Evolutionary conservation across 2,888 invertebrate genomes (phyloP).

Genomic region (Pherbina coryleti): DNA sequence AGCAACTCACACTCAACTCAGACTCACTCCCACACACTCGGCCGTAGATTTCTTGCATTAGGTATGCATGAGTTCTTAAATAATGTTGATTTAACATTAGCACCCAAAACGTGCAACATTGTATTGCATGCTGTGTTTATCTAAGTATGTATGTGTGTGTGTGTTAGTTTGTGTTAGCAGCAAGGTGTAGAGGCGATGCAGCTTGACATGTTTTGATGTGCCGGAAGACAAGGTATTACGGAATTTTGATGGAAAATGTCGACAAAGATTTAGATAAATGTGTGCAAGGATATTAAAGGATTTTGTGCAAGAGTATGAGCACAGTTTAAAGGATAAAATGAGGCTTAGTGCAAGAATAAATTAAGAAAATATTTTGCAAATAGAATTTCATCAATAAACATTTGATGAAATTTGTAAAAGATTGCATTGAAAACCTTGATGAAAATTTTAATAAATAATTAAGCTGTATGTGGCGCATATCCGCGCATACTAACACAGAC

Average conservation of each 20-base stretch:
- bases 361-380: background rate
- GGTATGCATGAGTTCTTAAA: constrained; percentile 66
- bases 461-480: no score
- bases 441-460: no score
- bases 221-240: background rate
- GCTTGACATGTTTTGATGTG: constrained; percentile 18
- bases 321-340: background rate
- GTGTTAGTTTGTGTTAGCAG: background rate
- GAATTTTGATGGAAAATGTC: constrained; percentile 34
- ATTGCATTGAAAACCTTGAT: no score
- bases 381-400: no score
- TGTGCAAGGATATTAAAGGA: constrained; percentile 5
- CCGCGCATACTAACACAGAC: no score
- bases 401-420: background rate
- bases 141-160: background rate
- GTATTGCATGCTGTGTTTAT: background rate
- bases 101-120: constrained; percentile 46
- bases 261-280: constrained; percentile 26
- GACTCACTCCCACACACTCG: background rate
- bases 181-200: background rate
- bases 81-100: constrained; percentile 68
- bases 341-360: background rate
- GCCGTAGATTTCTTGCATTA: constrained; percentile 54
- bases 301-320: background rate
- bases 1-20: background rate